phyloP scores from a whole-genome alignment of 2,113 vertebrate genomes.

The Alouatta palliata region DNA sequence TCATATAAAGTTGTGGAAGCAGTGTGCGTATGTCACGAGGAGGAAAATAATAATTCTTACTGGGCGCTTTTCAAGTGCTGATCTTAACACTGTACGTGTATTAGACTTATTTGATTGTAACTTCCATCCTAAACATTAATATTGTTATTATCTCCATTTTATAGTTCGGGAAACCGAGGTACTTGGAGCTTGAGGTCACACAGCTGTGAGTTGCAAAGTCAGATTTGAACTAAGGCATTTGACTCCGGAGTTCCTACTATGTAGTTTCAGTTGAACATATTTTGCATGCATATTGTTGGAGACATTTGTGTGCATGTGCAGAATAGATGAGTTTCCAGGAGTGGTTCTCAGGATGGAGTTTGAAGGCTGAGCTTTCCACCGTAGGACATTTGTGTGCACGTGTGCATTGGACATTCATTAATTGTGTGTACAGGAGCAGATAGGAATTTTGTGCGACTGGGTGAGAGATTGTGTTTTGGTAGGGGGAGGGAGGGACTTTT shows the following conservation, averaged over 20 bases:
- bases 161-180: background rate
- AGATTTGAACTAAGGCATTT: background rate
- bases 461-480: constrained; percentile 35
- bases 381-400: background rate
- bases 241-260: background rate
- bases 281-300: background rate
- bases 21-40: background rate
- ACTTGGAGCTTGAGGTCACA: background rate
- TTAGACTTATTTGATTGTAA: background rate
- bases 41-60: background rate
- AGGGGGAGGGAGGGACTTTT: constrained; percentile 40
- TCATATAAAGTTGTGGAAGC: background rate
- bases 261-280: background rate
- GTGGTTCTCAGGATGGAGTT: background rate
- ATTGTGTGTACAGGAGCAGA: background rate
- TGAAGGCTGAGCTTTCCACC: background rate
- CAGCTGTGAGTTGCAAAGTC: background rate
- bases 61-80: background rate
- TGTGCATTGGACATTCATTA: background rate
- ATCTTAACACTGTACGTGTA: background rate
- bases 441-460: constrained; percentile 2
- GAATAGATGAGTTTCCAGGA: background rate
- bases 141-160: background rate
- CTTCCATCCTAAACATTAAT: background rate
- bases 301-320: background rate